Base-by-base conservation (phyloP, 2,113 vertebrate species). In the Siniperca chuatsi region DNA sequence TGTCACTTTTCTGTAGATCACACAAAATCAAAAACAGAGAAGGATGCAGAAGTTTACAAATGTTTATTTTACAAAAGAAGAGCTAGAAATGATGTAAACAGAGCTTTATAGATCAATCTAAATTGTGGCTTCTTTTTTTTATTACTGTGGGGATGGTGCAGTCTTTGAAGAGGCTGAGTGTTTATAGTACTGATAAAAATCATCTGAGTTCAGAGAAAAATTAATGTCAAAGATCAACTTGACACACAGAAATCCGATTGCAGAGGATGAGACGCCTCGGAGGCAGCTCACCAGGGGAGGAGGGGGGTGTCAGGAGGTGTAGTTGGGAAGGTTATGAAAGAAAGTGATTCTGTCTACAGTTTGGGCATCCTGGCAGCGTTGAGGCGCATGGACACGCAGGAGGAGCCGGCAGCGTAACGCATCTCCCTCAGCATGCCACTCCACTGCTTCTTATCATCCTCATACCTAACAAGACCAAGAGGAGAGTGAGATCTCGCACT, bases 391-490 rank as follows among this genome's bases (percentile, higher is more conserved):
- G 97, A 95, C 73, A 98, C 96, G 64, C 97, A 99, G 78, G 98
- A 98, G 81, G 98, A 97, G 81, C 98, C 98, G 4, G 98, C 96
- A 9, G 98, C 98, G 0, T 99, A 99, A 70, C 97, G 97, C 91
- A 99, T 98, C 94, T 99, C 98, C 92, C 98, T 98, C 92, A 99
- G 89, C 95, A 99, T 98, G 35, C 98, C 98, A 35, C 95, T 93
- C 98, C 98, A 99, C 94, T 98, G 96, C 94, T 98, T 99, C 95
- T 97, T 99, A 79, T 98, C 97, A 0, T 98, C 97, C 86, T 99
- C 98, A 61, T 97, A 99, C 92, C 98, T 99, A 89, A 73, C n/a
- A 4, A 50, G 40, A 74, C 44, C 5, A 4, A 50, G 37, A 55
- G 13, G 4, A 74, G 13, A 33, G 71, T 87, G 33, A 77, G 37